Base-by-base conservation (phyloP, 2,113 vertebrate species). In the Vidua macroura region DNA sequence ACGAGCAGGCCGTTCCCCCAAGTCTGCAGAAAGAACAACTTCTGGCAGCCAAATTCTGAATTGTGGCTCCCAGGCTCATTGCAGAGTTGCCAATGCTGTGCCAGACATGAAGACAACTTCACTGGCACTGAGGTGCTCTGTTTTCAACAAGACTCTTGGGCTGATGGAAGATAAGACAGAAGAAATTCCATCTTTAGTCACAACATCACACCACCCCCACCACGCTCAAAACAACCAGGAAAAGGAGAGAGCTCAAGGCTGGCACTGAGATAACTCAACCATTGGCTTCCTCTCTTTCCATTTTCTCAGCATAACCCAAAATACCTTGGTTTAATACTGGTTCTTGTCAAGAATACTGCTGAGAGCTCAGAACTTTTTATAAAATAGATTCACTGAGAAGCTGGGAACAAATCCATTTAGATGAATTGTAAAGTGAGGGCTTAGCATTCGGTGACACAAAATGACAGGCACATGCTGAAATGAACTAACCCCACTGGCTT, bases 401-500 rank as follows among this genome's bases (percentile, higher is more conserved):
- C 56, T 77, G 59, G 33, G 91, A 89, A 63, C 85, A 83, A 94
- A 94, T 91, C 84, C 90, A 95, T 90, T 96, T 89, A 92, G 87
- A 92, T 77, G 87, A 96, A 95, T 85, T 89, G 74, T 46, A 85
- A 96, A 96, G 90, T 39, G 62, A 96, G 70, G 58, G 75, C 62
- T 96, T 85, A 85, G 70, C 82, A 79, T 95, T 90, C 81, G 63
- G 62, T 56, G 66, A 66, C 90, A 85, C 39, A 52, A 82, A 96
- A 93, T 79, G 90, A 95, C 78, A 87, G 78, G 82, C 90, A 82
- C 59, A 68, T 11, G 60, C 44, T 94, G 96, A 91, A 96, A 95
- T 80, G 82, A 96, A 92, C 92, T 94, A 96, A 95, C 90, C 90
- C 28, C 82, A 83, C 59, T 83, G 93, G 55, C 85, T 93, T 86